Evolutionary conservation across 2,113 vertebrate species (phyloP), one percentile per base, ranked within the genome.

Genomic region (Drymodes brunneopygia): DNA sequence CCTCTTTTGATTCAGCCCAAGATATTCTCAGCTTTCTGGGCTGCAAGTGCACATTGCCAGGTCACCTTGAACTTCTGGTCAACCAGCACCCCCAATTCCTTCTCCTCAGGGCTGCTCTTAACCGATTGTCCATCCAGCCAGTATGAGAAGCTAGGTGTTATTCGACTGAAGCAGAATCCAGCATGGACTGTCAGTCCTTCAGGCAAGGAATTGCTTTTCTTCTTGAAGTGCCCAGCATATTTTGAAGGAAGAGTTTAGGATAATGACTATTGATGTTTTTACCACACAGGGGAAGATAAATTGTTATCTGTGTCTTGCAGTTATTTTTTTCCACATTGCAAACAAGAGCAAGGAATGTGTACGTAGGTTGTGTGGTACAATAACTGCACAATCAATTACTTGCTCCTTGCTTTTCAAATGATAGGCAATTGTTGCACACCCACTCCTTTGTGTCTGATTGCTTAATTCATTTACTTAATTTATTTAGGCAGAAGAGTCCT

Each of bases 381-480:
- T 90, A 96, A 95, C 72, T 57, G 65, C 88, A 86, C 77, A 53
- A 96, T 86, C 96, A 94, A 81, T 88, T 94, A 90, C 72, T 84
- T 74, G 36, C 77, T 71, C n/a, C 92, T 84, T 94, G 83, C 11
- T 5, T 92, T 93, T 92, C 86, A 92, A 95, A 81, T 25, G 51
- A 92, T 84, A 79, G 80, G 69, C 82, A 96, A 81, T 66, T 67
- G 69, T 75, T 86, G 40, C 69, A 94, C 72, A 94, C 80, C 82
- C 72, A 65, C 86, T 94, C 38, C 65, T 93, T 96, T 93, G 82
- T 86, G 64, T 74, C 66, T 96, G 92, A 86, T 96, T 95, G 75
- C 92, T 93, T 92, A 93, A 92, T 95, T 96, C 40, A 84, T 96
- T 96, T 86, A 69, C 90, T 94, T 96, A 92, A 96, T 90, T 92